Evolutionary conservation across 2,113 vertebrate genomes (phyloP), one percentile per base, ranked within the genome.

Genomic region (Podocnemis expansa): DNA sequence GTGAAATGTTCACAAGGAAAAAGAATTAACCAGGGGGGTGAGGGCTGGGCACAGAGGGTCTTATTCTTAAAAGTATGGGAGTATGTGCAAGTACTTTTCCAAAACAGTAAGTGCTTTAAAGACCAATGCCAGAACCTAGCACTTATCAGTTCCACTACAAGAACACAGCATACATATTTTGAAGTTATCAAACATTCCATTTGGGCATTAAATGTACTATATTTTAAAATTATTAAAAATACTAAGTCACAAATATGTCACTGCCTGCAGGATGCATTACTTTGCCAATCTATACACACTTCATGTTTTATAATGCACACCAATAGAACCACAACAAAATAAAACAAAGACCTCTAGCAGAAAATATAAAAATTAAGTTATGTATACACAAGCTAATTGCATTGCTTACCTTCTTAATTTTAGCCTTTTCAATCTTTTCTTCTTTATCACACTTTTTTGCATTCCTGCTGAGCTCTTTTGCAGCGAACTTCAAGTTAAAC

Each of bases 401-500:
- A 24, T 16, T 4, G 19, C 97, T 98, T 96, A 99, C 99, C 98
- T 99, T 99, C 96, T 99, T 99, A 84, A 99, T 99, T 98, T 99
- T 99, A 31, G 94, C 81, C 87, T 99, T 99, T 97, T 99, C 99
- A 12, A 96, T 3, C 93, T 99, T 99, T 97, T 99, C 99, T 93
- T 99, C 99, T 97, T 99, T 99, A 96, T 99, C 99, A 3, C 99
- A 99, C 98, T 99, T 99, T 93, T 99, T 99, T 38, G 99, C 97
- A 96, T 98, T 99, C 93, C 98, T 98, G 93, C 98, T 98, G 70
- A 99, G 98, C 58, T 99, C 98, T 98, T 99, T 99, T 91, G 99
- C 98, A 88, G 99, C 99, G 96, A 99, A 99, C 95, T 99, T 99
- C 93, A 99, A 96, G 90, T 99, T 99, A 96, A 99, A 99, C 63